Evolutionary conservation across 2,888 invertebrate genomes (phyloP), one percentile per base, ranked within the genome.

Genomic region (Stenurella melanura): DNA sequence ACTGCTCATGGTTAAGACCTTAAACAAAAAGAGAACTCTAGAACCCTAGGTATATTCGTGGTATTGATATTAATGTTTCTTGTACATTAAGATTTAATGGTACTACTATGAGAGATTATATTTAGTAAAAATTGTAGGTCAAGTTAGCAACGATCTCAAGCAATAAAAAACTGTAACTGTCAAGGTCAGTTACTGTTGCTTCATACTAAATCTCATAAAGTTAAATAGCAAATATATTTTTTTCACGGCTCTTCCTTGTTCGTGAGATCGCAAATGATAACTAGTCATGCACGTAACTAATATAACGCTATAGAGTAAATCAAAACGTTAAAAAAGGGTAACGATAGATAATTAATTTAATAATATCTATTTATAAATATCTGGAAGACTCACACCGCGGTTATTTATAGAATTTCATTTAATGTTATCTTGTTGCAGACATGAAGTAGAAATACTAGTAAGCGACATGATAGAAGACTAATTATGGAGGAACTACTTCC

Each of bases 151-250:
- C 21, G 42, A 57, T 54, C 56, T 60, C 15, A 60, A 17, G 15
- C 30, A 19, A 21, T 19, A 67, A 74, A 67, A 58, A 73, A 56
- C 54, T 66, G 11, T 68, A 74, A 74, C 60, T 74, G 68, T 54
- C 74, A 74, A 64, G 74, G 74, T 74, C 74, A 60, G 15, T 50
- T 11, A 54, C 30, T 26, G 68, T 58, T 17, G 15, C 54, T 11
- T 73, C n/a, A 26, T 61, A 42, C 60, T 26, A 21, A 17, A 42
- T 18, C 21, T 42, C n/a, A n/a, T 56, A 66, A 56, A 61, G n/a
- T 34, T 17, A 63, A 63, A 50, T 17, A 56, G 11, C 12, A 67
- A 67, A 67, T 50, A 21, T 42, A 18, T 34, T 18, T 58, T 56
- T 34, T 19, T 1, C 34, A n/a, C 34, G 10, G 38, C 34, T 69